Conservation (phyloP, 2,113 vertebrate genomes). For the Hystrix cristata region DNA sequence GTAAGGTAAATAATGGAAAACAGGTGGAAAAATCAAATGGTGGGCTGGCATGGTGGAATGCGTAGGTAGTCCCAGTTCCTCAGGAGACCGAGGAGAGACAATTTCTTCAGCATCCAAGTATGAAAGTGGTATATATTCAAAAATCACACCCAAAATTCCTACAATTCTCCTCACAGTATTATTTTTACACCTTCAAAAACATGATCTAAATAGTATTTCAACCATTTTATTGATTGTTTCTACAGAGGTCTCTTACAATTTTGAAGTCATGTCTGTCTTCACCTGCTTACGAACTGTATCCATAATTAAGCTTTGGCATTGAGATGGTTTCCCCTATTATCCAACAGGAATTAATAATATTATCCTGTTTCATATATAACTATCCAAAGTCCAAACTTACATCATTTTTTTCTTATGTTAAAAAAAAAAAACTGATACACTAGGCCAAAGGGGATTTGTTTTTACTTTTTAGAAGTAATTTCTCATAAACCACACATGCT, state of each 20-base stretch:
- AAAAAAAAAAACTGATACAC: background rate
- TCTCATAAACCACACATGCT: background rate
- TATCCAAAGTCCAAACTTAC: conserved; percentile 76
- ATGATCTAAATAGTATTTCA: conserved; percentile 72
- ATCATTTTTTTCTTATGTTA: conserved; percentile 38
- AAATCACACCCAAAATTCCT: conserved; percentile 64
- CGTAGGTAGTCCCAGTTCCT: too few species aligned
- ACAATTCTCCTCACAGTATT: conserved; percentile 59
- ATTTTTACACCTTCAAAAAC: conserved; percentile 71
- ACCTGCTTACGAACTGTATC: conserved; percentile 72
- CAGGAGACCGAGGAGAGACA: too few species aligned
- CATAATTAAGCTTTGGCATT: conserved; percentile 75
- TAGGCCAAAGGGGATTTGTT: conserved; percentile 63
- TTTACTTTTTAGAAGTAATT: conserved; percentile 1
- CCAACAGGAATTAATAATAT: conserved; percentile 72
- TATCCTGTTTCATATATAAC: conserved; percentile 65
- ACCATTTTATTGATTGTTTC: conserved; percentile 58
- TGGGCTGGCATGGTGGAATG: too few species aligned
- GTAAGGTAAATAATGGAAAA: conserved; percentile 20
- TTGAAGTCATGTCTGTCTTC: conserved; percentile 60
- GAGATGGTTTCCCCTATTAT: conserved; percentile 72
- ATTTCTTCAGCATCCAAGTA: background rate
- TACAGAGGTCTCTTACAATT: conserved; percentile 63
- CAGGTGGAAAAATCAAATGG: too few species aligned
- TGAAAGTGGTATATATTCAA: conserved; percentile 66